These are phyloP conservation scores for Eurytoma adleriae DNA, from an alignment of 2,888 invertebrate species.

Conservation along the genomic window DNA sequence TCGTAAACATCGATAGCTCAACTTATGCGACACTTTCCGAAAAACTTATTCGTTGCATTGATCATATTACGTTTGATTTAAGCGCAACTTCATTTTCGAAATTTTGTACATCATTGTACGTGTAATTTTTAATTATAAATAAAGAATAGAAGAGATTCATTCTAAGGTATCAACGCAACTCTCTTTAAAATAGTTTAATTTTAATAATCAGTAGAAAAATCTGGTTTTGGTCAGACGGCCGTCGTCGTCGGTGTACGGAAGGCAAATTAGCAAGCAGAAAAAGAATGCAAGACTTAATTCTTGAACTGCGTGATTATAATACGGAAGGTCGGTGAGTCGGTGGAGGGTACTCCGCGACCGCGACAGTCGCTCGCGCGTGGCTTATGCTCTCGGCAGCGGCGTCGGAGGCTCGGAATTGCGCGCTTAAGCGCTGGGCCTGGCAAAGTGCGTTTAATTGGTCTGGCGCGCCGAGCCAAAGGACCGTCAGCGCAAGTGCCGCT, in stretches of 20 bases:
- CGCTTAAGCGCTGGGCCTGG: conserved; percentile 34
- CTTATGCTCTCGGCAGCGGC: conserved; percentile 6
- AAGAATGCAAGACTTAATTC: neutral
- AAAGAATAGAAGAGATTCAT: too few species aligned
- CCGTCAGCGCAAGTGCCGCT: neutral
- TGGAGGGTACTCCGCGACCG: too few species aligned
- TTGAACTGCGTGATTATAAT: too few species aligned
- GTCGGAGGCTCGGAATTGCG: conserved; percentile 27
- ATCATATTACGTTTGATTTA: too few species aligned
- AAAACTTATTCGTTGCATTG: too few species aligned
- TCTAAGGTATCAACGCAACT: neutral
- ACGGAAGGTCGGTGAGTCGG: too few species aligned
- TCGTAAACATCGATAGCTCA: too few species aligned
- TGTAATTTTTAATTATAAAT: neutral
- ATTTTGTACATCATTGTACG: too few species aligned
- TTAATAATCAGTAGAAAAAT: neutral
- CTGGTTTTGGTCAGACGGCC: neutral
- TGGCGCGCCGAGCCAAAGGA: conserved; percentile 37
- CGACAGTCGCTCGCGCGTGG: neutral
- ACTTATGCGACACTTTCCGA: too few species aligned
- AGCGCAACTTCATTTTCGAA: too few species aligned
- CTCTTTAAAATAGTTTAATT: neutral
- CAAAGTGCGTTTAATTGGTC: conserved; percentile 56
- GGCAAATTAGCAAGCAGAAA: neutral
- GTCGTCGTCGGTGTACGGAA: neutral